These are phyloP conservation scores for Seira musarum DNA, from an alignment of 2,888 invertebrate species.

Conservation along the genomic window DNA sequence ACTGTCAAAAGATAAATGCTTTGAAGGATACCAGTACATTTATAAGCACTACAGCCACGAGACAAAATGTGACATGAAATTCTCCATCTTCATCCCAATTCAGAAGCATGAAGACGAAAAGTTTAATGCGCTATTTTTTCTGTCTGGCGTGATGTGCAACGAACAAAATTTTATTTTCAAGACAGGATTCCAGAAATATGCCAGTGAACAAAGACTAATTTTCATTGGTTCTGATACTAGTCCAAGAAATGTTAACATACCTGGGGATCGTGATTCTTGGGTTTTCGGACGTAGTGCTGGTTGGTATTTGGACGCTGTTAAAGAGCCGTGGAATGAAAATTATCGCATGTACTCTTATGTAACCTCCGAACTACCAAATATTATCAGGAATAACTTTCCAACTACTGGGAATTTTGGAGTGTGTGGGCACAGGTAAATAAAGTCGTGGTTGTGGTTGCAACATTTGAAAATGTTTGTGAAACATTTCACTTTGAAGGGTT, in stretches of 20 bases:
- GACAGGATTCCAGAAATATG: slow-evolving; percentile 94
- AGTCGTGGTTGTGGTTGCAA: not conserved
- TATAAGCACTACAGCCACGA: slow-evolving; percentile 77
- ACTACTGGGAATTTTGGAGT: slow-evolving; percentile 69
- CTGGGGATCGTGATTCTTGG: slow-evolving; percentile 92
- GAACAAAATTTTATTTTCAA: slow-evolving; percentile 97
- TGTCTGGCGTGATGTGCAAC: slow-evolving; percentile 85
- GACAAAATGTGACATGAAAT: slow-evolving; percentile 92
- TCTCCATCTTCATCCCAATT: slow-evolving; percentile 90
- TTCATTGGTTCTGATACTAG: slow-evolving; percentile 97
- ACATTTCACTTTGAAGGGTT: not conserved
- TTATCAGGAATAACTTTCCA: slow-evolving; percentile 84
- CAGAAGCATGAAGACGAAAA: slow-evolving; percentile 75
- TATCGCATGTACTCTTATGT: slow-evolving; percentile 97
- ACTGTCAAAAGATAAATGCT: slow-evolving; percentile 80
- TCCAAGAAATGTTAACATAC: slow-evolving; percentile 82
- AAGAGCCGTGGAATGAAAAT: slow-evolving; percentile 92
- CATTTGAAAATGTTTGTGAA: not conserved
- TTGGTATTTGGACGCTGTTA: slow-evolving; percentile 94
- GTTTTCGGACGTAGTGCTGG: slow-evolving; percentile 97
- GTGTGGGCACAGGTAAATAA: slow-evolving; percentile 70
- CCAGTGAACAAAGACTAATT: slow-evolving; percentile 87
- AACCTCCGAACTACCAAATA: slow-evolving; percentile 85
- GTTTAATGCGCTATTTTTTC: slow-evolving; percentile 89
- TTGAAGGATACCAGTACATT: slow-evolving; percentile 89